Evolutionary conservation across 2,888 invertebrate species (phyloP).

Genomic region (Caenorhabditis sp.): DNA sequence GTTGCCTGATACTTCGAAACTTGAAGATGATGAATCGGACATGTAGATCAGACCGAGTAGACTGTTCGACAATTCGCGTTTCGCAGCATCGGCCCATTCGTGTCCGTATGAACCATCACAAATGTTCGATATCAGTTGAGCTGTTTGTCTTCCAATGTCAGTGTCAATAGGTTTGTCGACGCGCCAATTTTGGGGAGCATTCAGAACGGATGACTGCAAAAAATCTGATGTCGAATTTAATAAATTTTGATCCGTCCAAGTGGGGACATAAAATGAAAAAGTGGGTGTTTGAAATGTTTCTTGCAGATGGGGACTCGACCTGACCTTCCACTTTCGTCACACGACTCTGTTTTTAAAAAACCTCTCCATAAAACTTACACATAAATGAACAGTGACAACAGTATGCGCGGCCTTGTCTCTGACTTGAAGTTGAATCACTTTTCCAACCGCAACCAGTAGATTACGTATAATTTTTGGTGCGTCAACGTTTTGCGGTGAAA

Average conservation of each 20-base stretch:
- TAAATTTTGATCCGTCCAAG: too few species aligned
- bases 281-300: too few species aligned
- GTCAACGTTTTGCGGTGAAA: constrained; percentile 55
- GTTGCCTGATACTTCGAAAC: constrained; percentile 16
- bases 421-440: constrained; percentile 67
- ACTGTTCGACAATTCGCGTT: constrained; percentile 51
- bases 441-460: constrained; percentile 62
- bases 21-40: constrained; percentile 34
- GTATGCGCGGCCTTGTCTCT: constrained; percentile 61
- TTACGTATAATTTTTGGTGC: constrained; percentile 60
- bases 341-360: too few species aligned
- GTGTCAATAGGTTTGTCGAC: constrained; percentile 51
- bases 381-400: constrained; percentile 53
- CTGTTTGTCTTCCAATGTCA: constrained; percentile 56
- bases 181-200: constrained; percentile 62
- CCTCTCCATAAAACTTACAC: constrained; percentile 33
- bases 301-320: too few species aligned
- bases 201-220: constrained; percentile 53
- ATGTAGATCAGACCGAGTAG: constrained; percentile 39
- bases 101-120: constrained; percentile 47
- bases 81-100: constrained; percentile 56
- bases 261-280: too few species aligned
- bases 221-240: background rate
- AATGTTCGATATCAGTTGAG: constrained; percentile 38
- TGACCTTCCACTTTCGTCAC: too few species aligned